Evolutionary conservation across 2,113 vertebrate genomes (phyloP), one percentile per base, ranked within the genome.

Genomic region (Apodemus sylvaticus): DNA sequence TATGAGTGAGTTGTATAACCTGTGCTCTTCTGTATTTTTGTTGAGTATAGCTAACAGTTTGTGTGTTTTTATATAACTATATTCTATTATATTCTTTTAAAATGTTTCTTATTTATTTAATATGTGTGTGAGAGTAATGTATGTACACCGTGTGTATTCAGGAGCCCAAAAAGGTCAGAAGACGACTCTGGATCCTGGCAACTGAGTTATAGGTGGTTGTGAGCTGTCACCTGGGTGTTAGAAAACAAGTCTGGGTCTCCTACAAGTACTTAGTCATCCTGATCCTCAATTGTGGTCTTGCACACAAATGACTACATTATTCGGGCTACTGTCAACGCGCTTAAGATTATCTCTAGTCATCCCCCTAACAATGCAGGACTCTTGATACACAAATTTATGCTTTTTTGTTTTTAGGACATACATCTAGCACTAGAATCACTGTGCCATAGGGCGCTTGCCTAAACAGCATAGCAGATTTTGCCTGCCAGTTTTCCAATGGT

Each of bases 41-140:
- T 93, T 94, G 53, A 16, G 77, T 39, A 48, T 14, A 86, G 42
- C 11, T 31, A 71, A 95, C 0, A 86, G 42, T 89, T 73, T 74
- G 34, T 87, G 79, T 73, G 86, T 95, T 96, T 91, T 76, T 64
- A 79, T 64, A 79, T 45, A 45, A 51, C 36, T 94, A 14, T 82
- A 93, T 70, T 78, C 0, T 66, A 78, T 66, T 83, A 42, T 9
- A 62, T 31, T 45, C 82, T 64, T 64, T 45, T 45, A 3, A 64
- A 42, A 85, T 42, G n/a, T 31, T 64, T 64, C 8, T 82, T 83
- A 24, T 13, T 39, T 82, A 60, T 83, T 83, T 42, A 45, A 13
- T 85, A 12, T 53, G 58, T 85, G 22, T 31, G 26, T 17, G 7
- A 42, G n/a, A 39, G n/a, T 83, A 17, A 62, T 45, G 22, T 85